Evolutionary conservation across 2,113 vertebrate species (phyloP).

Genomic region (Salvelinus namaycush): DNA sequence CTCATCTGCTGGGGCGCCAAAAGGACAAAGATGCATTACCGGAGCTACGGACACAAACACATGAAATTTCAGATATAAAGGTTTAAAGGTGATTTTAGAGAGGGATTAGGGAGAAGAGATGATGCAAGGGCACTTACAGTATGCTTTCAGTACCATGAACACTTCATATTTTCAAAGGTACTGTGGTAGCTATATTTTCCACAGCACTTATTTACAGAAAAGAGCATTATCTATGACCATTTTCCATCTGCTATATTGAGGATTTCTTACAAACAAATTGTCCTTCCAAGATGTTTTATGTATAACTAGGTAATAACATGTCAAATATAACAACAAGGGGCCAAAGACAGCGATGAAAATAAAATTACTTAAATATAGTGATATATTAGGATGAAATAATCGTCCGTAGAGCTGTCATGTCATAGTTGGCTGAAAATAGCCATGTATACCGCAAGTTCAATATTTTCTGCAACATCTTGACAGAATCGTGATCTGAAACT

Average conservation of each 20-base stretch:
- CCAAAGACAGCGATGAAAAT: too few species aligned
- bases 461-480: constrained; percentile 50
- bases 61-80: not conserved
- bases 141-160: not conserved
- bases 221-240: not conserved
- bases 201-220: not conserved
- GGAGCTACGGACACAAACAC: constrained; percentile 34
- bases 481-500: constrained; percentile 56
- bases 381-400: not conserved
- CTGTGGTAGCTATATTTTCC: too few species aligned
- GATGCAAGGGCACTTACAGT: constrained; percentile 5
- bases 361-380: too few species aligned
- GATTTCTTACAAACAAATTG: not conserved
- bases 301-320: not conserved
- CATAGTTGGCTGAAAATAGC: constrained; percentile 13
- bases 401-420: not conserved
- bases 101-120: constrained; percentile 21
- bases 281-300: not conserved
- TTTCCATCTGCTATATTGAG: not conserved
- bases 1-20: constrained; percentile 63
- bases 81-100: constrained; percentile 62
- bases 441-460: constrained; percentile 56
- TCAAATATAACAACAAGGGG: too few species aligned
- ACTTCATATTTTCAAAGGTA: too few species aligned
- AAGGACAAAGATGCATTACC: constrained; percentile 62